phyloP scores from a whole-genome alignment of 35 echinoderm and acorn worm species.

The Lytechinus pictus region DNA sequence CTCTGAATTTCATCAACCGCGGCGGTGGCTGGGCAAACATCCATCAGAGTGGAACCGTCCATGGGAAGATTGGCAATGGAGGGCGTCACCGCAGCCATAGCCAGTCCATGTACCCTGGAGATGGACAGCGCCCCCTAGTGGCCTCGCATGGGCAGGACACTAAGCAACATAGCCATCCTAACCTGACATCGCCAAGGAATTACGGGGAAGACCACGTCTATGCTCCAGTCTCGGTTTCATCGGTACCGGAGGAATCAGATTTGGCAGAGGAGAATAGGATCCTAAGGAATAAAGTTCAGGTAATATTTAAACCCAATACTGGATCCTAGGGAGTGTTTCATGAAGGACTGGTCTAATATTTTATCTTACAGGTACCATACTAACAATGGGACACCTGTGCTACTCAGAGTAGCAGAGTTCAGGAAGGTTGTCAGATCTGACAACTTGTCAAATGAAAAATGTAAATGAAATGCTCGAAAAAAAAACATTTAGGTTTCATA shows the following conservation, averaged over 20 bases:
- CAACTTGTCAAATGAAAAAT: no score
- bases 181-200: background rate
- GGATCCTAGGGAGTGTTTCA: no score
- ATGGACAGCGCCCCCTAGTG: slow-evolving; percentile 24
- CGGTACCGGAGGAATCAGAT: slow-evolving; percentile 22
- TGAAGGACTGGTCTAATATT: no score
- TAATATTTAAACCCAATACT: background rate
- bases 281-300: slow-evolving; percentile 43
- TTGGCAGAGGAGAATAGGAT: slow-evolving; percentile 45
- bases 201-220: slow-evolving; percentile 21
- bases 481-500: no score
- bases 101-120: slow-evolving; percentile 19
- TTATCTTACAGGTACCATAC: no score
- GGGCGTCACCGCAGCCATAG: slow-evolving; percentile 41
- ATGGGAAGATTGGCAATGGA: slow-evolving; percentile 20
- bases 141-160: slow-evolving; percentile 1
- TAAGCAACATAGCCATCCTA: slow-evolving; percentile 22
- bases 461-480: no score
- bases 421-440: no score
- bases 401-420: no score
- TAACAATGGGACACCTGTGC: no score
- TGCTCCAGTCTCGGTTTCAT: slow-evolving; percentile 16
- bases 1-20: slow-evolving; percentile 40
- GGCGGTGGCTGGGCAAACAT: slow-evolving; percentile 37
- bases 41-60: background rate